Evolutionary conservation across 2,113 vertebrate species (phyloP), one percentile per base, ranked within the genome.

Genomic region (Casuarius casuarius): DNA sequence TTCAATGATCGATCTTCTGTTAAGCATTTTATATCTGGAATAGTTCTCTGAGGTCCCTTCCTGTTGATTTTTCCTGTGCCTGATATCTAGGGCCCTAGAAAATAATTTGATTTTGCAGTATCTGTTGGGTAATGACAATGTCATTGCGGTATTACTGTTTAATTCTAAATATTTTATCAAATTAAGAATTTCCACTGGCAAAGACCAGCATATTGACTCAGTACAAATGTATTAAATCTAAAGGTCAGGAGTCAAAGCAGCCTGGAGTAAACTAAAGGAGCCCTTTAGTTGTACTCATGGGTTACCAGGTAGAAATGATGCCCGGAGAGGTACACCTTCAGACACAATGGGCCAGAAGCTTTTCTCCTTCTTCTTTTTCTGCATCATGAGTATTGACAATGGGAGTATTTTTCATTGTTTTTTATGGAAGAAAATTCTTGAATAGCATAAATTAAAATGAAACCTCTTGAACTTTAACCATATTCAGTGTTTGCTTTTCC

Each of bases 351-450:
- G 18, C 25, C n/a, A 33, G 22, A 82, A 7, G 9, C 7, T 68
- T 83, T 68, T 48, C 17, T 38, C 38, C 38, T 44, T 23, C 65
- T 66, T 52, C 22, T 35, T 75, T 16, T 35, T 75, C 35, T 54
- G 9, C 5, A 2, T 52, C 0, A 0, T 38, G 28, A 76, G 63
- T 58, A 59, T 14, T 51, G 44, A 52, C 22, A 76, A 48, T 38
- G 75, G 28, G 80, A 51, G 10, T n/a, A 22, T 29, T 81, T 87
- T 59, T 75, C 7, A 29, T 62, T 3, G 1, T 75, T 90, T 84
- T 75, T 67, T 21, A 22, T 12, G 18, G 78, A 44, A 84, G 52
- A 33, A 72, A 67, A 29, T 82, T 38, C 7, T 58, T 67, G 48
- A 63, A 35, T 76, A 61, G 26, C 6, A 3, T 18, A 61, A 79